These are phyloP conservation scores for Leptoteleia sp. DNA, from an alignment of 1,140 invertebrate genomes.

Conservation along the genomic window DNA sequence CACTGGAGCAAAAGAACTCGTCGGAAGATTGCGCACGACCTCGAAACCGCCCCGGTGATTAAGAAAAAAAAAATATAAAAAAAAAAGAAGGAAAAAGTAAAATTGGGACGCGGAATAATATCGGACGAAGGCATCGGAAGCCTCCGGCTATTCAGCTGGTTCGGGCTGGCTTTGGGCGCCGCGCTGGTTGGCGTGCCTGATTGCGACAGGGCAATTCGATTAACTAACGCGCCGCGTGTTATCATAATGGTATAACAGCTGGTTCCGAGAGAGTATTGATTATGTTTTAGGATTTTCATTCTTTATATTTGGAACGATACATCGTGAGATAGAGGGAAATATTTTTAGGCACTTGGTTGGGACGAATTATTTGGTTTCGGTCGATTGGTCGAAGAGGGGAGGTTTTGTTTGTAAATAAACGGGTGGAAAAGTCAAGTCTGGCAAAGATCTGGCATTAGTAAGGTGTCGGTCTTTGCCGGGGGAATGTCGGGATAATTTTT, in stretches of 20 bases:
- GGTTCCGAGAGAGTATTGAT: conserved; percentile 31
- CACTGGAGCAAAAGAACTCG: conserved; percentile 16
- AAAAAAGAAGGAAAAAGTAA: too few relatives aligned
- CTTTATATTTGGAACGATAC: conserved; percentile 29
- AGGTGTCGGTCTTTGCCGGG: too few relatives aligned
- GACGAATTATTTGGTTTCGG: too few relatives aligned
- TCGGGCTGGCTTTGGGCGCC: too few relatives aligned
- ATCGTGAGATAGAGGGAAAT: conserved; percentile 2
- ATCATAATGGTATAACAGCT: conserved; percentile 34
- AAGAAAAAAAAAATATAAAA: conserved; percentile 57
- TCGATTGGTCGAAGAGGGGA: too few relatives aligned
- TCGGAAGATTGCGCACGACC: conserved; percentile 18
- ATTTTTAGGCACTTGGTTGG: conserved; percentile 43
- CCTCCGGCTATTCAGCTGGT: conserved; percentile 14
- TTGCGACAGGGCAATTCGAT: conserved; percentile 5
- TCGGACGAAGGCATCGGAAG: conserved; percentile 13
- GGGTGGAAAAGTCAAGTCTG: too few relatives aligned
- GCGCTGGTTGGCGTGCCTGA: too few relatives aligned
- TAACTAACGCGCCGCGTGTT: conserved; percentile 6
- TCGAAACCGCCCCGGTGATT: conserved; percentile 44
- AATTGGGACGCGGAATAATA: conserved; percentile 56
- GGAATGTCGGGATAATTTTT: too few relatives aligned
- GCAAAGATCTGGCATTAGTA: too few relatives aligned
- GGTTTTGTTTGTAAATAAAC: too few relatives aligned
- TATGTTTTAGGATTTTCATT: conserved; percentile 51